Percentiles rank a stretch among this genome's conserved stretches.
Evolutionary conservation across 37 sponge, comb jelly and placozoan genomes (phyloP).

Genomic region (Geodia barretti): DNA sequence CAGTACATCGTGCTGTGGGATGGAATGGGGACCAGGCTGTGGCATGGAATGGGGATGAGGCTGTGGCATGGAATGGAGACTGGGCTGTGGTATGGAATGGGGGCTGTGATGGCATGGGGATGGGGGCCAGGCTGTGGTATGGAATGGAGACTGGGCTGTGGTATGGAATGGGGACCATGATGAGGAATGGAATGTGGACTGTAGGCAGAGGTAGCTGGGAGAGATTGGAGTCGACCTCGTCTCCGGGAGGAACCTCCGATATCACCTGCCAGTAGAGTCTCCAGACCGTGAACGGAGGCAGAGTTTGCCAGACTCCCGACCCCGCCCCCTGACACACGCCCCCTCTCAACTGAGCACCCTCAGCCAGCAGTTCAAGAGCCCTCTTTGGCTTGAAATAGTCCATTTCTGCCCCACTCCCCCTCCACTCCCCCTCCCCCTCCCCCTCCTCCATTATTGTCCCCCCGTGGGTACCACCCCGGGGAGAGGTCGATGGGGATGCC

Average conservation of each 20-base stretch:
- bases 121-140: no score
- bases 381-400: conserved; percentile 88
- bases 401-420: conserved; percentile 18
- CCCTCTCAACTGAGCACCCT: neutral
- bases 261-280: conserved; percentile 21
- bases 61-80: no score
- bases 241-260: conserved; percentile 2
- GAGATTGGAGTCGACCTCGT: conserved; percentile 46
- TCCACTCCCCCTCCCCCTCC: neutral
- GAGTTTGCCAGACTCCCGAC: neutral
- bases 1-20: neutral
- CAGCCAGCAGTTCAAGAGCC: conserved; percentile 63
- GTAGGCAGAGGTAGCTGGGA: no score
- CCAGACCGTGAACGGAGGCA: conserved; percentile 44
- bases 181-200: no score
- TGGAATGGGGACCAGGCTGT: neutral
- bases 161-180: no score
- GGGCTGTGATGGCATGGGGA: no score
- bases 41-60: neutral
- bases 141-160: no score
- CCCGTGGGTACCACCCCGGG: neutral
- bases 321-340: neutral
- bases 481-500: neutral
- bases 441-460: neutral
- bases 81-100: no score